Base-by-base conservation (phyloP, 92 coral and sea anemone genomes). In the Montipora capitata region DNA sequence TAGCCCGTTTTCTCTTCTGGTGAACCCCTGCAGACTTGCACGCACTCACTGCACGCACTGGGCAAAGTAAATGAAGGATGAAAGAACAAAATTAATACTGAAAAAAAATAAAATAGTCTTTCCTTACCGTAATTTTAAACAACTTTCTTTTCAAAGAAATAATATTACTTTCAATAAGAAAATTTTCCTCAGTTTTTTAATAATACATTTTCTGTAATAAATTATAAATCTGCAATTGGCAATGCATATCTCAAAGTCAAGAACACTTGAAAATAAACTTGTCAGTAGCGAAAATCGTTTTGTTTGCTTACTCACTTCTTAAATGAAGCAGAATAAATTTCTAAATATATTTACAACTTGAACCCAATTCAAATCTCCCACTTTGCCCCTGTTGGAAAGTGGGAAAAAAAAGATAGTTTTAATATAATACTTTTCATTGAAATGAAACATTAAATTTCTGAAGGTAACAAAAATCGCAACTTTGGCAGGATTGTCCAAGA, bases 151-250 rank as follows among this genome's bases (percentile, higher is more conserved):
- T 54, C 10, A 2, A 48, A 35, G 49, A 39, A 49, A 48, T 48
- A 54, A 8, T 14, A 67, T 49, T 66, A 68, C 84, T 65, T 56
- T 52, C 74, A 15, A 68, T 56, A n/a, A 4, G 48, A 76, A 57
- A 27, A 27, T 27, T 27, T 27, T 27, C 12, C 2, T 65, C 8
- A 14, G 40, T 51, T 56, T 83, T 40, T 82, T 3, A 72, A 59
- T 38, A 72, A 83, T 57, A 83, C 68, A 68, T 20, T 71, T 54
- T 77, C 76, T 52, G 16, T 83, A 59, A 83, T 83, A 72, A 83
- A 72, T 83, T 83, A 83, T 72, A 83, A 72, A 16, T 62, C 71
- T 82, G 39, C 6, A 82, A 69, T 51, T 81, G 51, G 77, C 54
- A 52, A 15, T 68, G 85, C 85, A 67, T 38, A 80, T 80, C 71